phyloP scores from a whole-genome alignment of 2,888 invertebrate genomes.

The Chymomyza fuscimana region DNA sequence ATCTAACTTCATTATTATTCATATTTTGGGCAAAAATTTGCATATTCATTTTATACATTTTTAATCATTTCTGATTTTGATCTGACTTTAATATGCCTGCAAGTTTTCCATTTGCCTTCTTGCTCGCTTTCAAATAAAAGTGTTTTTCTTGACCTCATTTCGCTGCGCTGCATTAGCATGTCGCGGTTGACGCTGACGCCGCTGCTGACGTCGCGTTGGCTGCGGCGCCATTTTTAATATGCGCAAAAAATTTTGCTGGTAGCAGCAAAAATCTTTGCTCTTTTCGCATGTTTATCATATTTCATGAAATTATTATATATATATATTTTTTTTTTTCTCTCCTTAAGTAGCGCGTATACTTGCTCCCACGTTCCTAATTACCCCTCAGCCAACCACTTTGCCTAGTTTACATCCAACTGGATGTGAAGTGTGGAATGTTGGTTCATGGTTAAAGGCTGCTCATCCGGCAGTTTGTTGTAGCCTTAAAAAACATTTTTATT shows the following conservation, averaged over 20 bases:
- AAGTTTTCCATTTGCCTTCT: not conserved
- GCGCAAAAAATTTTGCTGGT: conserved; percentile 3
- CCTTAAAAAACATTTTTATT: too few relatives aligned
- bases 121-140: conserved; percentile 57
- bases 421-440: conserved; percentile 5
- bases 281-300: conserved; percentile 68
- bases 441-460: not conserved
- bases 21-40: not conserved
- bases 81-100: not conserved
- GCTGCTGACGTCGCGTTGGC: not conserved
- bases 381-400: conserved; percentile 31
- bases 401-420: conserved; percentile 15
- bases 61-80: not conserved
- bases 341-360: conserved; percentile 54
- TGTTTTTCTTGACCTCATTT: conserved; percentile 70
- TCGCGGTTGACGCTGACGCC: not conserved
- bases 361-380: conserved; percentile 74
- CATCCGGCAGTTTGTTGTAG: conserved; percentile 19
- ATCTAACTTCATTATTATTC: conserved; percentile 29
- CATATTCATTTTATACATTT: not conserved
- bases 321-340: conserved; percentile 20
- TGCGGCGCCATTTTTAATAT: conserved; percentile 1
- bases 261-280: conserved; percentile 30
- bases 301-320: conserved; percentile 67
- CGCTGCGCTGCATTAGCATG: conserved; percentile 11